These are phyloP conservation scores for Caenorhabditis tropicalis DNA, from an alignment of 1,140 invertebrate species.

Conservation along the genomic window DNA sequence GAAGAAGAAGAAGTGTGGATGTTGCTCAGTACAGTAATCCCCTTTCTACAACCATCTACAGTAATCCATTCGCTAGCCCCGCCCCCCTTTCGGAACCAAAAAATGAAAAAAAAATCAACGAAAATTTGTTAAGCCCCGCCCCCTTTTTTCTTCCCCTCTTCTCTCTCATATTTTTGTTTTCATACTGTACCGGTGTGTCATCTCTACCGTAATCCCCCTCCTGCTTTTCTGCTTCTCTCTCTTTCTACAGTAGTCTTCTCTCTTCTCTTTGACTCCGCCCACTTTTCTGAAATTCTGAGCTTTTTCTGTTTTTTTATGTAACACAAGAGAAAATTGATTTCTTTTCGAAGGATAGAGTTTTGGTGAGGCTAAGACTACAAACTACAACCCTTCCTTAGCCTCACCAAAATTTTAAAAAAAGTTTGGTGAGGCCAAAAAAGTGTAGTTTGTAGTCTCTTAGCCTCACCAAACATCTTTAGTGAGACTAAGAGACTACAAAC, in stretches of 20 bases:
- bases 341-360: too few relatives aligned
- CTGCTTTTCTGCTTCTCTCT: background rate
- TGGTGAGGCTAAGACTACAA: background rate
- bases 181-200: slow-evolving; percentile 35
- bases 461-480: too few relatives aligned
- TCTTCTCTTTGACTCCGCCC: too few relatives aligned
- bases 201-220: background rate
- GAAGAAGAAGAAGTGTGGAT: slow-evolving; percentile 53
- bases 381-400: too few relatives aligned
- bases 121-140: background rate
- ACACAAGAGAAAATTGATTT: too few relatives aligned
- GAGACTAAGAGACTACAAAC: too few relatives aligned
- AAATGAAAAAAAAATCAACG: background rate
- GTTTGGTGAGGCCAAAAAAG: too few relatives aligned
- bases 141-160: background rate
- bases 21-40: slow-evolving; percentile 51
- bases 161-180: slow-evolving; percentile 19
- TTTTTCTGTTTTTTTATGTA: background rate
- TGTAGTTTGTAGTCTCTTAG: too few relatives aligned
- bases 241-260: too few relatives aligned
- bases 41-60: too few relatives aligned
- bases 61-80: background rate
- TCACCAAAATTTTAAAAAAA: too few relatives aligned
- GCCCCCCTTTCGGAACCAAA: background rate
- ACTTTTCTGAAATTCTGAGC: background rate